These are phyloP conservation scores for Octodonta nipae DNA, from an alignment of 2,888 invertebrate genomes.

Conservation along the genomic window DNA sequence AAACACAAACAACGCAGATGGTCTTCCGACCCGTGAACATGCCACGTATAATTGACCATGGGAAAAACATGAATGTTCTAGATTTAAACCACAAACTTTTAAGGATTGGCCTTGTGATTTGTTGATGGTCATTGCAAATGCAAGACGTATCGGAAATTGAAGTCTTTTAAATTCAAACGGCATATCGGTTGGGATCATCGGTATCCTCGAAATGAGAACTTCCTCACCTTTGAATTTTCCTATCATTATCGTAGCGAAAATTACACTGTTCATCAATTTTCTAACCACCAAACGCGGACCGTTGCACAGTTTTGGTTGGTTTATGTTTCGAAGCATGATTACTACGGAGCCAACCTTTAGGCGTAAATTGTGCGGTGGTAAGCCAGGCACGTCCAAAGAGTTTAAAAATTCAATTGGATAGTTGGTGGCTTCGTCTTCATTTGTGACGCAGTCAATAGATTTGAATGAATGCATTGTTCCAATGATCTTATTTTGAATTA, in stretches of 20 bases:
- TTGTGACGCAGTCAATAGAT: too few relatives aligned
- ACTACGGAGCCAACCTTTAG: constrained; percentile 1
- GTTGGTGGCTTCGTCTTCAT: too few relatives aligned
- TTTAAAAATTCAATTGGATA: too few relatives aligned
- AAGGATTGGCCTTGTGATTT: neutral
- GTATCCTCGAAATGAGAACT: neutral
- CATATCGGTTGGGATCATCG: neutral
- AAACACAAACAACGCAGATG: too few relatives aligned
- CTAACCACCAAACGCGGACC: neutral
- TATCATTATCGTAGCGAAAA: neutral
- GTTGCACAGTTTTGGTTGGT: neutral
- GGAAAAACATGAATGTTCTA: neutral
- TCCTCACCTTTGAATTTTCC: constrained; percentile 2
- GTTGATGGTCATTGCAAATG: neutral
- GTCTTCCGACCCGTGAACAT: too few relatives aligned
- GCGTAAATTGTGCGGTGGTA: too few relatives aligned
- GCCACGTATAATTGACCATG: neutral
- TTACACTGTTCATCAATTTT: neutral
- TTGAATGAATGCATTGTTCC: too few relatives aligned
- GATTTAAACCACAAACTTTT: neutral
- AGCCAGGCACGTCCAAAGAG: too few relatives aligned
- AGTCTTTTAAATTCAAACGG: neutral
- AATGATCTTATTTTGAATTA: too few relatives aligned
- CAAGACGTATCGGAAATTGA: neutral
- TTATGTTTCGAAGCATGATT: neutral